phyloP scores from a whole-genome alignment of 23 tunicate species.

The Clavelina lepadiformis region DNA sequence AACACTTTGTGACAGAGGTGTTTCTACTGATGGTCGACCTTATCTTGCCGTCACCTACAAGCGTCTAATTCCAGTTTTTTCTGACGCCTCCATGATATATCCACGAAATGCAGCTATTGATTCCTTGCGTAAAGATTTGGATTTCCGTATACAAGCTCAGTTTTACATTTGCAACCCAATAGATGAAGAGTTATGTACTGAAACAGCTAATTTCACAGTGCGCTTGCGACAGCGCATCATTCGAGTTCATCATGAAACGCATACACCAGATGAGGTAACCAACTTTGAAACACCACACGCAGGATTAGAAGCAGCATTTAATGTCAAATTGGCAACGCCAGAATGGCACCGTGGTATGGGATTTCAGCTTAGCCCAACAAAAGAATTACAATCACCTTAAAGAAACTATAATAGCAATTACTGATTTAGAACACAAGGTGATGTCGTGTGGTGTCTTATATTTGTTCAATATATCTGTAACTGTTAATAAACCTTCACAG shows the following conservation, averaged over 20 bases:
- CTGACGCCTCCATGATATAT: neutral
- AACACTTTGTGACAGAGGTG: constrained; percentile 35
- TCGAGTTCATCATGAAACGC: constrained; percentile 28
- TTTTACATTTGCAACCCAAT: constrained; percentile 39
- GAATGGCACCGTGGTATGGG: constrained; percentile 29
- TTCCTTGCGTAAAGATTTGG: constrained; percentile 35
- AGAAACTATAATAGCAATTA: too few relatives aligned
- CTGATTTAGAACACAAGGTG: too few relatives aligned
- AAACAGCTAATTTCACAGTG: constrained; percentile 29
- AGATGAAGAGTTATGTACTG: constrained; percentile 11
- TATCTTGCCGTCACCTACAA: constrained; percentile 24
- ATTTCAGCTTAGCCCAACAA: constrained; percentile 1
- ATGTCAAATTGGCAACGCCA: constrained; percentile 41
- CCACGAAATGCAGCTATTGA: constrained; percentile 21
- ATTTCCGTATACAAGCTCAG: constrained; percentile 79
- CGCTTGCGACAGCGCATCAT: constrained; percentile 31
- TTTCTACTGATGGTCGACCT: constrained; percentile 38
- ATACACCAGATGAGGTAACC: constrained; percentile 33
- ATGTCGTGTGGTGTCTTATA: too few relatives aligned
- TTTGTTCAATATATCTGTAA: too few relatives aligned
- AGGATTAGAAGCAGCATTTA: constrained; percentile 40
- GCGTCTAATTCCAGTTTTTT: constrained; percentile 5
- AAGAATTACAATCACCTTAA: constrained; percentile 32
- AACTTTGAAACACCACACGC: constrained; percentile 36
- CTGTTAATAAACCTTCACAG: too few relatives aligned